Evolutionary conservation across 2,888 invertebrate genomes (phyloP), one percentile per base, ranked within the genome.

Genomic region (Linnaemya tessellans): DNA sequence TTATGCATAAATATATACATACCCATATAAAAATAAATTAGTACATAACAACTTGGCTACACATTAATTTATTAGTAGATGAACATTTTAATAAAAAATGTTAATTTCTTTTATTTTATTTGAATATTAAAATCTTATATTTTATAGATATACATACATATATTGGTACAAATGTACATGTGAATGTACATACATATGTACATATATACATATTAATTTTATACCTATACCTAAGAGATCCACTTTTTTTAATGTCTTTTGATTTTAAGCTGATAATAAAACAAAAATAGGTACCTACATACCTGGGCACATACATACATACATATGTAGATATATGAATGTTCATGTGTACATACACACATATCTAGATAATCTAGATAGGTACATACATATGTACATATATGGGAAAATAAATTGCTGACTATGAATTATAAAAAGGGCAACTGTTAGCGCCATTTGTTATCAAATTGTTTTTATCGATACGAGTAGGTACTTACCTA

Each of bases 31-130:
- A 46, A 46, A 64, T 9, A 20, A 13, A 64, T 22, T n/a, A 64
- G 43, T 20, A 41, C 13, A 41, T 41, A 11, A 18, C 20, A 20
- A 13, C 38, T 62, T 62, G 20, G 62, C 62, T 41, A 41, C 35
- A 41, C 20, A 62, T 20, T 62, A 20, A 62, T 62, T 38, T 13
- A 38, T 38, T 62, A 62, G 38, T 38, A 62, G 20, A 62, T 62
- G 10, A 62, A 62, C 62, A 41, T 41, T 62, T 62, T 38, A 20
- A 35, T 35, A 38, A 38, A 18, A 60, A 60, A 38, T 38, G n/a
- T n/a, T 41, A 41, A 38, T 62, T 41, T 62, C 10, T 13, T 62
- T 41, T 20, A 38, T 41, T 41, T 20, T n/a, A 25, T 30, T 30
- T 58, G 30, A 35, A n/a, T 46, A 58, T 30, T 35, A n/a, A 30